Base-by-base conservation (phyloP, 53 echinoderm and acorn worm genomes). In the Paracentrotus lividus region DNA sequence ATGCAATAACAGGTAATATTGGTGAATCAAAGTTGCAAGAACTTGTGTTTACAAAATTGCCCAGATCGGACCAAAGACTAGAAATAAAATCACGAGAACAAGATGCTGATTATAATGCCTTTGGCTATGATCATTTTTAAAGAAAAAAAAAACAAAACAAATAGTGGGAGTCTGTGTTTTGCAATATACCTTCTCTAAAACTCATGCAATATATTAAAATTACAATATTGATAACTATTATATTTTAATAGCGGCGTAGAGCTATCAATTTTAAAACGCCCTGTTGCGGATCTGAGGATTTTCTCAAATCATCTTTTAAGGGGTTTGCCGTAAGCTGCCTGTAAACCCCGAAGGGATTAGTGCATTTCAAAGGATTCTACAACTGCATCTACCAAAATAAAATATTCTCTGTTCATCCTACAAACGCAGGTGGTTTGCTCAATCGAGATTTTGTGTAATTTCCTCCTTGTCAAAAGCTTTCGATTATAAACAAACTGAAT, bases 321-420 rank as follows among this genome's bases (percentile, higher is more conserved):
- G 81, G 81, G 44, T 81, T 81, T 47, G 81, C 81, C 81, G 12
- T 81, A 81, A 81, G 81, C 81, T 81, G 6, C 2, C 81, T 24
- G 26, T 77, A 81, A 81, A 81, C 81, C 81, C 81, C 27, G 14
- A 8, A 49, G 49, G 47, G 44, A 45, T 81, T 45, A 81, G 9
- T 18, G n/a, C 47, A 81, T 81, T 81, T 81, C 26, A 81, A 81
- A 47, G 47, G 81, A 49, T 81, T 81, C n/a, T 9, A n/a, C 24
- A 26, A 81, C 81, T 6, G 47, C 81, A 45, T 81, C 49, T 26
- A 47, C 2, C 5, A 1, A 27, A 81, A 81, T 81, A 24, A 81
- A 81, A 47, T 47, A 81, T 81, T 49, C 81, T 13, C 38, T 77
- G 40, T 77, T 57, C 4, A 42, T 5, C 16, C 77, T n/a, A 26